Evolutionary conservation across 2,113 vertebrate species (phyloP).

Genomic region (Xenus cinereus): DNA sequence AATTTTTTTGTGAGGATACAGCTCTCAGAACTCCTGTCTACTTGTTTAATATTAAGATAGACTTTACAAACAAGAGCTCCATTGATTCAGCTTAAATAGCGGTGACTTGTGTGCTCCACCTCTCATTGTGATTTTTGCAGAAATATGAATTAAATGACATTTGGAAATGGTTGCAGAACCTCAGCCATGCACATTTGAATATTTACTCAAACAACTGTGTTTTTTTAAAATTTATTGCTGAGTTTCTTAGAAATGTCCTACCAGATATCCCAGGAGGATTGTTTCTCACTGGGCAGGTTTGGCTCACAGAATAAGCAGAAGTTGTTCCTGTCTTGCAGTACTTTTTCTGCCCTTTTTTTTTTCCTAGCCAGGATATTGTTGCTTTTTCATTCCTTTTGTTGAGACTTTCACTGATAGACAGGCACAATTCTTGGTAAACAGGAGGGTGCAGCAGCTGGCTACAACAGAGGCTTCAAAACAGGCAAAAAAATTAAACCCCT

Average conservation of each 20-base stretch:
- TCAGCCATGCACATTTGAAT: not conserved
- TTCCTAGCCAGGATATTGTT: not conserved
- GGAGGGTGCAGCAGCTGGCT: not conserved
- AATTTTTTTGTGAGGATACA: not conserved
- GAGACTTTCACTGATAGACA: not conserved
- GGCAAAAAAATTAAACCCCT: not conserved
- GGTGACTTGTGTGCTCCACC: not conserved
- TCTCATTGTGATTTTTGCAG: not conserved
- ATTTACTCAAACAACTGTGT: not conserved
- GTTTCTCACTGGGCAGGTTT: not conserved
- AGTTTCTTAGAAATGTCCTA: not conserved
- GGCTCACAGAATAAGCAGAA: not conserved
- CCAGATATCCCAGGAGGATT: not conserved
- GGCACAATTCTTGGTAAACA: not conserved
- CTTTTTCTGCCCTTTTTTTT: not conserved
- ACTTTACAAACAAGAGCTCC: not conserved
- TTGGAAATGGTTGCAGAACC: not conserved
- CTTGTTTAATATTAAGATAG: not conserved
- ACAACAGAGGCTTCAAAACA: not conserved
- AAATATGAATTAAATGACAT: not conserved
- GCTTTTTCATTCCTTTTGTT: not conserved
- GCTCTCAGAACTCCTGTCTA: not conserved
- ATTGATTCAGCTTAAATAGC: not conserved
- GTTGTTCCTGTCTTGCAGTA: not conserved
- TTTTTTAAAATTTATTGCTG: not conserved